A percentile compares a stretch with the other conserved stretches of the same genome.
Conservation (phyloP, 2,797 vertebrate genomes). For the Mormyrops attenuatus region DNA sequence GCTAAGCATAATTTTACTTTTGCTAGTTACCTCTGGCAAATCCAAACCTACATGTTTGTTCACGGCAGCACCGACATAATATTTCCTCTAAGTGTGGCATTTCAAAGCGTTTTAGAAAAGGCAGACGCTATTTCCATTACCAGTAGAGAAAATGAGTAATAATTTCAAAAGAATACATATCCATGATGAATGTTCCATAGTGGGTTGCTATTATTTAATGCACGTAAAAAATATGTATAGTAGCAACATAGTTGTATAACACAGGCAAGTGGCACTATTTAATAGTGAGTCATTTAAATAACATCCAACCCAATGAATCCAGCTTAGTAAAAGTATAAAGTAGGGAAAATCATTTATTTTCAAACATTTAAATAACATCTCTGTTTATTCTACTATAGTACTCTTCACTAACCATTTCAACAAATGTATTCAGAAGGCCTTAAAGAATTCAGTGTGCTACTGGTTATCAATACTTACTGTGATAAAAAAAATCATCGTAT, state of each 20-base stretch:
- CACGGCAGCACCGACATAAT: not conserved
- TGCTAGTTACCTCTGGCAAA: constrained; percentile 12
- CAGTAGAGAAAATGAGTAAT: constrained; percentile 7
- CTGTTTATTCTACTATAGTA: not conserved
- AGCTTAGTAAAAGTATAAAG: not conserved
- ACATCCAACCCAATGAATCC: not conserved
- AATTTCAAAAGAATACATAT: constrained; percentile 7
- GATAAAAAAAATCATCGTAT: not conserved
- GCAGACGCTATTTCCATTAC: constrained; percentile 14
- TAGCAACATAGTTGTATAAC: not conserved
- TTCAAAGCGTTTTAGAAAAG: not conserved
- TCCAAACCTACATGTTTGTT: not conserved
- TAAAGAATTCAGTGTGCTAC: not conserved
- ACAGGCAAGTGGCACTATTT: not conserved
- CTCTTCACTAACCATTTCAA: not conserved
- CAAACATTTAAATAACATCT: not conserved
- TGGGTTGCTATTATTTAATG: not conserved
- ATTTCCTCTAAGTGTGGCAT: constrained; percentile 2
- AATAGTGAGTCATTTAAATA: not conserved
- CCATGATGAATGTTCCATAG: constrained; percentile 19
- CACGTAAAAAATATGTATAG: not conserved
- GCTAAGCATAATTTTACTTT: not conserved
- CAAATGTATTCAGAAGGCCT: not conserved
- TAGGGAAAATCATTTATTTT: not conserved
- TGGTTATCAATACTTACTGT: not conserved